Base-by-base conservation (phyloP, 2,797 vertebrate genomes). In the Chrosomus eos region DNA sequence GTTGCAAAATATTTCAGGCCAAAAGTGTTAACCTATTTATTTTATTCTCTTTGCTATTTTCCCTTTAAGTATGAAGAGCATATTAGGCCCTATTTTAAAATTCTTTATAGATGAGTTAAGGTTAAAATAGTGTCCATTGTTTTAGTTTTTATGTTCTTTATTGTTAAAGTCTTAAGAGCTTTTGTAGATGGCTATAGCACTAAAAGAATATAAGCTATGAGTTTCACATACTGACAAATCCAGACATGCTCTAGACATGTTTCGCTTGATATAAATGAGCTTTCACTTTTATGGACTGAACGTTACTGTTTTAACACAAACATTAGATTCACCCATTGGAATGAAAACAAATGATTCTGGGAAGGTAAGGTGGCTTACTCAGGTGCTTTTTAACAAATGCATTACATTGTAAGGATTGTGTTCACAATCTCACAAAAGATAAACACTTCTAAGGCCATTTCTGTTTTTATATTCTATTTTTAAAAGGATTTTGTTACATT, bases 301-400 rank as follows among this genome's bases (percentile, higher is more conserved):
- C 7, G 1, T 71, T 28, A 33, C 45, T 18, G 62, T 58, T 66
- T 70, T 38, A 21, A 7, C 16, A 66, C n/a, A 18, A 48, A 58
- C 51, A 72, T 62, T 10, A 60, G 7, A 60, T 21, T 38, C 16
- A 53, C 16, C 7, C 31, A 5, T 7, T 23, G 5, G 13, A 78
- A 70, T 84, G 64, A 83, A 53, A 75, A 75, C 38, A 73, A n/a
- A 43, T 7, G n/a, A 23, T 16, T 70, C 48, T 72, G 38, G 38
- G 53, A 72, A 72, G 4, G 8, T 33, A 55, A 73, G 40, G 36
- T 36, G 40, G 21, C 11, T 73, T n/a, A 18, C 40, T 43, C 48
- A 19, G 8, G 45, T 33, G 26, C 7, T 28, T 45, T 72, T 71
- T 23, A 72, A 4, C n/a, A 58, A 58, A 81, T 31, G 55, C 60